Evolutionary conservation across 2,888 invertebrate genomes (phyloP).

Genomic region (Aporophyla nigra): DNA sequence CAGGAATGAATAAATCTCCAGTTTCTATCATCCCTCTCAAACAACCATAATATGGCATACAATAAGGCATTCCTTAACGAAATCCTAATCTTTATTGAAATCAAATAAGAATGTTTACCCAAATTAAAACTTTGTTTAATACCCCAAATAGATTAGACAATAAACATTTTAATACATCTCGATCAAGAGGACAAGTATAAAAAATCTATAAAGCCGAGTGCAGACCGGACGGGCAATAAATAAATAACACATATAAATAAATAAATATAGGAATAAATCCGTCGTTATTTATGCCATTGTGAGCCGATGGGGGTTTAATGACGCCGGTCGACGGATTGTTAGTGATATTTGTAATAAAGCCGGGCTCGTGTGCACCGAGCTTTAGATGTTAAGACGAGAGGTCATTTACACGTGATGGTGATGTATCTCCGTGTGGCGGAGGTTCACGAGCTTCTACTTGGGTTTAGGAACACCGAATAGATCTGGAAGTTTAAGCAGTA

Average conservation of each 20-base stretch:
- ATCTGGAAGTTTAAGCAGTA: too few relatives aligned
- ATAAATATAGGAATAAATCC: constrained; percentile 82
- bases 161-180: constrained; percentile 64
- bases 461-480: background rate
- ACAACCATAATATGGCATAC: background rate
- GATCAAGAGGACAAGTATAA: constrained; percentile 59
- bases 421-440: background rate
- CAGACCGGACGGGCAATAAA: constrained; percentile 74
- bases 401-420: constrained; percentile 55
- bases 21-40: background rate
- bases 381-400: constrained; percentile 53
- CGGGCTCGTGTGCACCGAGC: constrained; percentile 58
- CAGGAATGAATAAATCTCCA: background rate
- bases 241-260: constrained; percentile 81
- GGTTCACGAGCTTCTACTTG: background rate
- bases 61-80: constrained; percentile 2
- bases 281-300: constrained; percentile 82
- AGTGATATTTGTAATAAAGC: constrained; percentile 77
- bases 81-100: constrained; percentile 54
- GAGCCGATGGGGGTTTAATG: constrained; percentile 82
- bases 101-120: constrained; percentile 67
- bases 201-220: constrained; percentile 70
- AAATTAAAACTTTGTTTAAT: constrained; percentile 69
- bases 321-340: constrained; percentile 78
- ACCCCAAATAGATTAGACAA: constrained; percentile 61